Evolutionary conservation across 2,797 vertebrate species (phyloP), one percentile per base, ranked within the genome.

Genomic region (Novumbra hubbsi): DNA sequence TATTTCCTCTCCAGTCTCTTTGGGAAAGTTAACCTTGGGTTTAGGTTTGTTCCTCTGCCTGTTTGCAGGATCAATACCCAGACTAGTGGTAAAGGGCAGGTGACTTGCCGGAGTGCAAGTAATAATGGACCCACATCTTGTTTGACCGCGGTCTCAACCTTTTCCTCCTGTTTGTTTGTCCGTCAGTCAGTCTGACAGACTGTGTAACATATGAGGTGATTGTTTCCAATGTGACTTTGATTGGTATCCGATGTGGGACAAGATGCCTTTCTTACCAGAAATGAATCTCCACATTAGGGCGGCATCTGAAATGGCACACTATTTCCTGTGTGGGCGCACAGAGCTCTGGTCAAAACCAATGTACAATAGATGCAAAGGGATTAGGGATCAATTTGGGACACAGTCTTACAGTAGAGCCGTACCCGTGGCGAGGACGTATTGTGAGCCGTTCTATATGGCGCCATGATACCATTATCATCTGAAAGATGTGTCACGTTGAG

Each of bases 211-310:
- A 89, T 90, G 86, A 80, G 84, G 83, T 88, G 84, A 87, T 85
- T 87, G 85, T 90, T 89, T 90, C 88, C 90, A 87, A 89, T 86
- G 87, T 89, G 88, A 91, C 90, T 92, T 90, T 91, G 91, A 91
- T 90, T 90, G 89, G 89, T 89, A 90, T 90, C 88, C 34, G 76
- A 81, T 82, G 77, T 72, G 78, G 76, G 79, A 80, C 79, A 76
- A 82, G 75, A 78, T 68, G 75, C 78, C 27, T 81, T 49, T 81
- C 76, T 24, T 24, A 60, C 21, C 7, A 64, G 15, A 21, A 68
- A 41, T 27, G 24, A 49, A 45, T 48, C 41, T 45, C 45, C 67
- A 48, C 41, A 8, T 68, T 11, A 49, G 52, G 52, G 52, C n/a
- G 11, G 21, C 21, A 4, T 60, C 21, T 24, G 21, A 60, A 57